Conservation (phyloP, 2,888 invertebrate species). For the Ypsolopha sequella region DNA sequence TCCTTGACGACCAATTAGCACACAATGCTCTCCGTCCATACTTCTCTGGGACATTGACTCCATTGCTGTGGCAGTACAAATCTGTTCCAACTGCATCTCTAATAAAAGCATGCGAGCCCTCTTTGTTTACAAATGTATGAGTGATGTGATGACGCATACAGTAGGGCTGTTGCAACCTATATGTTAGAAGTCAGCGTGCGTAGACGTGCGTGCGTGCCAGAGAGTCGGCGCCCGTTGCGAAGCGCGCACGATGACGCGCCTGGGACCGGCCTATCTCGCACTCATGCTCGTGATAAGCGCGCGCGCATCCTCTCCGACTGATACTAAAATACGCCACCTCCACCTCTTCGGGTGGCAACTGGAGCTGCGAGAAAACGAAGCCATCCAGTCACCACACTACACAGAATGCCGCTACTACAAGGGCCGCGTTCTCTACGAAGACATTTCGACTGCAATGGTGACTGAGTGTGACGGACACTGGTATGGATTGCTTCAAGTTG, state of each 20-base stretch:
- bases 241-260: constrained; percentile 13
- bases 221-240: constrained; percentile 46
- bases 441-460: constrained; percentile 56
- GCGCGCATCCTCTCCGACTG: constrained; percentile 28
- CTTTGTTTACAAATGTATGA: constrained; percentile 64
- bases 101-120: constrained; percentile 21
- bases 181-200: constrained; percentile 30
- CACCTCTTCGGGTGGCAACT: constrained; percentile 53
- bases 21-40: not conserved
- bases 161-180: constrained; percentile 50
- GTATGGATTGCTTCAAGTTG: constrained; percentile 62
- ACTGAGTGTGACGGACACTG: constrained; percentile 66
- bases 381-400: constrained; percentile 55
- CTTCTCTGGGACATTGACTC: not conserved
- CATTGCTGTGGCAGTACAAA: not conserved
- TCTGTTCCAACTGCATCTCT: not conserved
- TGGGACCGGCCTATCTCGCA: not conserved
- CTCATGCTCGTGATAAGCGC: constrained; percentile 15
- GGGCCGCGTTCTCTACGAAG: constrained; percentile 44
- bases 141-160: constrained; percentile 5
- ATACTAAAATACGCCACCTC: constrained; percentile 28
- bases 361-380: constrained; percentile 49
- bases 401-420: constrained; percentile 54
- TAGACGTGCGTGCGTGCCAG: constrained; percentile 54
- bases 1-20: not conserved